Base-by-base conservation (phyloP, 1,140 invertebrate genomes). In the Druon quercuslanigerum region DNA sequence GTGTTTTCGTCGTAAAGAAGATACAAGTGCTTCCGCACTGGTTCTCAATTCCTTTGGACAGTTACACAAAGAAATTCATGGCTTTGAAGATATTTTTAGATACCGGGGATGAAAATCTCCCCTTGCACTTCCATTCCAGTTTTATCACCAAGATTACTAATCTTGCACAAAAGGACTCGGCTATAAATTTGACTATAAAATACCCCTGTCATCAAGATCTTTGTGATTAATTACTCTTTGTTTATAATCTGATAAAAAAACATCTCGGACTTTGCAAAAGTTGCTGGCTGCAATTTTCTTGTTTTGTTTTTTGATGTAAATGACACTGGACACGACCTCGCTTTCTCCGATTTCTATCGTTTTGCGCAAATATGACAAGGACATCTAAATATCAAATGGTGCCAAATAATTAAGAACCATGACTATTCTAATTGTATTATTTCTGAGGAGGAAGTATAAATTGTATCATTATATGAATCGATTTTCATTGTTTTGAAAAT, bases 1-100 rank as follows among this genome's bases (percentile, higher is more conserved):
- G 17, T 17, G n/a, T 54, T 57, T 57, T 20, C 12, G 56, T 25
- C 17, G 4, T 57, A 57, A 57, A 57, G 20, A 57, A 11, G 14
- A 66, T 40, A n/a, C 60, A 66, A 66, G 25, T 66, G 60, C 14
- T 66, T 66, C n/a, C 16, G 57, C 57, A 25, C 57, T 60, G 33
- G 25, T 66, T 66, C 20, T 60, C 20, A 46, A 8, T 46, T 46
- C 40, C 40, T 46, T 46, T 60, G 16, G 9, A 60, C 20, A 14
- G 14, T 46, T n/a, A n/a, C 60, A 66, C 13, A 66, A 40, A 66
- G 4, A 66, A n/a, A 33, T 40, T 0, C 33, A 40, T 1, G 7
- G 40, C 40, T 46, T 46, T 11, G 9, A 46, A 54, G 52, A 16
- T 54, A 54, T 54, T 57, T 57, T 57, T 57, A 57, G 56, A 57